These are phyloP conservation scores for Brachylomia viminalis DNA, from an alignment of 2,888 invertebrate species.

Conservation along the genomic window DNA sequence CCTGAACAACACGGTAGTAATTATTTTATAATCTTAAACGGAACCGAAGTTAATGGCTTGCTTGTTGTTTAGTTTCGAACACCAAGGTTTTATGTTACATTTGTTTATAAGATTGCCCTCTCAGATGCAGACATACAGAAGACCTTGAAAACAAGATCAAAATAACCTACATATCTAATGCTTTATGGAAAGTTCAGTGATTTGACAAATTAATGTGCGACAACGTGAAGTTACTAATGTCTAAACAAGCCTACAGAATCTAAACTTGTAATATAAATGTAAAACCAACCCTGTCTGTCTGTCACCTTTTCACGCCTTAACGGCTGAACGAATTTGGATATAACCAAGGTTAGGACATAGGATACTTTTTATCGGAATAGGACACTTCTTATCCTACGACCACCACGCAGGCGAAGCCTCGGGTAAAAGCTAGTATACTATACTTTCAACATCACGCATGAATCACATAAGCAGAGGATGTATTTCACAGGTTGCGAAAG, in stretches of 20 bases:
- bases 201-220: conserved; percentile 4
- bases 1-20: background rate
- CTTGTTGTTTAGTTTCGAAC: background rate
- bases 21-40: background rate
- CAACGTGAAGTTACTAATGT: background rate
- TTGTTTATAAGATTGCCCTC: background rate
- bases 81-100: background rate
- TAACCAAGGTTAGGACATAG: background rate
- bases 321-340: no score
- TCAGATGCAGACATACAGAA: background rate
- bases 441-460: no score
- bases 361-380: background rate
- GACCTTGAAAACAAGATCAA: conserved; percentile 14
- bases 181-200: conserved; percentile 12
- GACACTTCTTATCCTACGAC: background rate
- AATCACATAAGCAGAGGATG: no score
- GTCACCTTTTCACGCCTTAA: no score
- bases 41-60: background rate
- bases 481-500: background rate
- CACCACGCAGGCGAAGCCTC: background rate
- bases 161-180: background rate
- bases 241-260: background rate
- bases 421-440: background rate
- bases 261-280: background rate
- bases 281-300: background rate